phyloP scores from a whole-genome alignment of 2,888 invertebrate species.

The Panzeria rudis region DNA sequence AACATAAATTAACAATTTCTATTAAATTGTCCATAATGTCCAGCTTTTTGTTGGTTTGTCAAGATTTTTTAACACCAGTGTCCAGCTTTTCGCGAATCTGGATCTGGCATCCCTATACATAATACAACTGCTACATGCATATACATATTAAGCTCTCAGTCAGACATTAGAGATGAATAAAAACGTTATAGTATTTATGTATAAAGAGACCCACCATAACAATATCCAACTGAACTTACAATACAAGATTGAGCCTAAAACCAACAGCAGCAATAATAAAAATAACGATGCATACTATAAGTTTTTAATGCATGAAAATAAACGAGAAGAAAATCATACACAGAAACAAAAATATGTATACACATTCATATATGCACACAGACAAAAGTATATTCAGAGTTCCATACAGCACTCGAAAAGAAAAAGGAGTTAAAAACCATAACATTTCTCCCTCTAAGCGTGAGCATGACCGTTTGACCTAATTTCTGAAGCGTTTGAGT shows the following conservation, averaged over 20 bases:
- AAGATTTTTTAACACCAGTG: too few species aligned
- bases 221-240: conserved; percentile 46
- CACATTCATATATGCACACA: conserved; percentile 1
- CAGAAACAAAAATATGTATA: conserved; percentile 29
- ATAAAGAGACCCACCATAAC: conserved; percentile 44
- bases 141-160: conserved; percentile 30
- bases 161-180: conserved; percentile 36
- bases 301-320: conserved; percentile 52
- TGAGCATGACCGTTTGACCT: conserved; percentile 83
- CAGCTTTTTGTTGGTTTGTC: too few species aligned
- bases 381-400: neutral
- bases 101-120: too few species aligned
- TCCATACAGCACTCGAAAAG: conserved; percentile 53
- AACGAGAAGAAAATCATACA: conserved; percentile 34
- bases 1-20: too few species aligned
- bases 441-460: conserved; percentile 72
- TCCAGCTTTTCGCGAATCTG: too few species aligned
- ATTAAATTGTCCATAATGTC: too few species aligned
- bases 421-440: conserved; percentile 67
- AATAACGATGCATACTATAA: conserved; percentile 24
- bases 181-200: neutral
- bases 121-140: too few species aligned
- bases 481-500: conserved; percentile 78
- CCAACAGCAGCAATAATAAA: conserved; percentile 37
- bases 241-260: conserved; percentile 45